Evolutionary conservation across 2,113 vertebrate species (phyloP).

Genomic region (Glareola pratincola): DNA sequence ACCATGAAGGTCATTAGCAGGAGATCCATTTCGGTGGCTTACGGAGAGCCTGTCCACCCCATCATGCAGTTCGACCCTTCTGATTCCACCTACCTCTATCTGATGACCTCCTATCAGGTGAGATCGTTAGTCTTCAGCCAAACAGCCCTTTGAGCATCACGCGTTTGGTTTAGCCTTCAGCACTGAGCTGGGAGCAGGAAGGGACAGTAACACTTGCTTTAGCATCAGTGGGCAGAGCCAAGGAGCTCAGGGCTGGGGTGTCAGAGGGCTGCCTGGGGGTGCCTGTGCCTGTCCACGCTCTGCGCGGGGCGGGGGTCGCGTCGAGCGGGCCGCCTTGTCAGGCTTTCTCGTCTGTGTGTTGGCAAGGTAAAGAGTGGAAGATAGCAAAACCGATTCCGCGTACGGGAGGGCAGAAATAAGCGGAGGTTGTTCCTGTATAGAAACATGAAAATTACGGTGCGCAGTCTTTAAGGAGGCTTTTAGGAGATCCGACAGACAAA

Average conservation of each 20-base stretch:
- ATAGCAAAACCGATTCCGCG: accelerated
- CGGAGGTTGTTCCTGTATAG: not conserved
- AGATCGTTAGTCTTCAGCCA: constrained; percentile 19
- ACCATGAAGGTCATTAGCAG: constrained; percentile 82
- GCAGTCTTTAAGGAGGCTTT: not conserved
- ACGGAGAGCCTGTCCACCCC: constrained; percentile 87
- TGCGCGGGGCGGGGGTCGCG: not conserved
- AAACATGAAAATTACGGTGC: not conserved
- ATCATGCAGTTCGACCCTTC: constrained; percentile 95
- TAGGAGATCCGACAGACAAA: not conserved
- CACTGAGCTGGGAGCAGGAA: not conserved
- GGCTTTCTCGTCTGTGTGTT: not conserved
- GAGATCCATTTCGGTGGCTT: constrained; percentile 81
- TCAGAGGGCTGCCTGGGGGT: not conserved
- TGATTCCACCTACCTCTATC: constrained; percentile 88
- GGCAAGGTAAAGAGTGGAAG: not conserved
- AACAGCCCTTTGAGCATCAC: not conserved
- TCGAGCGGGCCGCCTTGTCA: not conserved
- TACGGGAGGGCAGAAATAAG: not conserved
- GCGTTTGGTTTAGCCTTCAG: accelerated
- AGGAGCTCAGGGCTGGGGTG: not conserved
- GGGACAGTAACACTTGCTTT: not conserved
- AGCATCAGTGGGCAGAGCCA: not conserved
- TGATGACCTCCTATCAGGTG: constrained; percentile 97
- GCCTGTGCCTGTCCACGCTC: not conserved